Evolutionary conservation across 2,797 vertebrate species (phyloP).

Genomic region (Lagodon rhomboides): DNA sequence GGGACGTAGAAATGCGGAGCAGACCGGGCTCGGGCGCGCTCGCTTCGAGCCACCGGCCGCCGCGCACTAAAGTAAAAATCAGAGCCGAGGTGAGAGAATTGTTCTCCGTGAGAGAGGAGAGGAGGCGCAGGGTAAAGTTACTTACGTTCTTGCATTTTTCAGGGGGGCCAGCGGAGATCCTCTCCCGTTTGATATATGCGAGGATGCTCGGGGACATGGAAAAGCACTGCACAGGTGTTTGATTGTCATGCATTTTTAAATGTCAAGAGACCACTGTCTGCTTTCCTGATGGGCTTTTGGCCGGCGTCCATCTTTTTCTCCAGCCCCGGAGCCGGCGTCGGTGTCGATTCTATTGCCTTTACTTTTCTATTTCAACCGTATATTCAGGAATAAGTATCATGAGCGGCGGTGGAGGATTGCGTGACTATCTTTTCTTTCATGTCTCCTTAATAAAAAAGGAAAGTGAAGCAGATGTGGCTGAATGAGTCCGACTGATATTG

Average conservation of each 20-base stretch:
- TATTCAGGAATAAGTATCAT: slow-evolving; percentile 34
- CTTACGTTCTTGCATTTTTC: slow-evolving; percentile 71
- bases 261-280: slow-evolving; percentile 36
- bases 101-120: slow-evolving; percentile 23
- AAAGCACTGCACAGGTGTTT: slow-evolving; percentile 76
- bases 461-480: slow-evolving; percentile 38
- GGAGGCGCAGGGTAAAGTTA: slow-evolving; percentile 56
- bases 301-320: slow-evolving; percentile 14
- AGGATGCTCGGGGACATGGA: slow-evolving; percentile 51
- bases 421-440: slow-evolving; percentile 13
- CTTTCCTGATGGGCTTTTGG: slow-evolving; percentile 21
- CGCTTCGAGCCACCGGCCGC: slow-evolving; percentile 59
- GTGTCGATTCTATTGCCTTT: slow-evolving; percentile 12
- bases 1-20: slow-evolving; percentile 66
- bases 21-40: slow-evolving; percentile 27
- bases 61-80: slow-evolving; percentile 45
- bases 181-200: slow-evolving; percentile 55
- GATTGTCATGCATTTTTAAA: slow-evolving; percentile 72
- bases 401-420: slow-evolving; percentile 31
- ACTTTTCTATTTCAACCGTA: slow-evolving; percentile 16
- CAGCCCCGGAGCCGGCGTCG: background rate
- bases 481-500: slow-evolving; percentile 54
- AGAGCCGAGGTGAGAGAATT: slow-evolving; percentile 57
- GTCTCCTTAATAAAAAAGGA: slow-evolving; percentile 33
- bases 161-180: slow-evolving; percentile 64